Conservation (phyloP, 1,140 invertebrate genomes). For the Penaeus indicus region DNA sequence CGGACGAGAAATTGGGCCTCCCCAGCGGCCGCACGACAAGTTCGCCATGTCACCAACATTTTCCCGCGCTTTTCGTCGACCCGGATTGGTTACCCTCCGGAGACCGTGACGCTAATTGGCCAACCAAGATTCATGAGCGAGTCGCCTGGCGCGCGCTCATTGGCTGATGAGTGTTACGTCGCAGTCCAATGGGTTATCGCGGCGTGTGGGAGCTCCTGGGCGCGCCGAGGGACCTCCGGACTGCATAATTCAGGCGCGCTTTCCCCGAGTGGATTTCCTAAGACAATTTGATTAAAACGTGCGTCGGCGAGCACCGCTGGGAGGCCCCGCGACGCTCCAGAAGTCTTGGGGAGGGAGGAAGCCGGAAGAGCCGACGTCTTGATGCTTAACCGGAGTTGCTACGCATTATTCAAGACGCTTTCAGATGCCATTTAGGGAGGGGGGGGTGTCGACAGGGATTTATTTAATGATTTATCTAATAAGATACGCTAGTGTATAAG, state of each 20-base stretch:
- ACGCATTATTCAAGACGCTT: too few species aligned
- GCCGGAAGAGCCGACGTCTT: too few species aligned
- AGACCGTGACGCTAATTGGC: constrained; percentile 57
- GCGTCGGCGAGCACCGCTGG: constrained; percentile 29
- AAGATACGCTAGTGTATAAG: too few species aligned
- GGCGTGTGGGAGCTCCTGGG: constrained; percentile 15
- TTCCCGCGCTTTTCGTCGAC: constrained; percentile 37
- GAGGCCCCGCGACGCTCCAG: background rate
- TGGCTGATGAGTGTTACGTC: constrained; percentile 58
- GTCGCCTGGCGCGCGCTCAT: constrained; percentile 12
- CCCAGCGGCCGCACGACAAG: constrained; percentile 39
- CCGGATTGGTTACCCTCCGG: constrained; percentile 50
- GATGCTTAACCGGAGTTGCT: background rate
- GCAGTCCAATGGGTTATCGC: constrained; percentile 22
- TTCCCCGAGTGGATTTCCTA: constrained; percentile 35
- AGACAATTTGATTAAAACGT: constrained; percentile 61
- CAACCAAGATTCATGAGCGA: constrained; percentile 57
- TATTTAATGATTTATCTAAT: too few species aligned
- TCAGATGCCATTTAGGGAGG: too few species aligned
- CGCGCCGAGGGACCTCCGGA: background rate
- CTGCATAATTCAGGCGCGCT: constrained; percentile 55
- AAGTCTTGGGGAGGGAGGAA: background rate
- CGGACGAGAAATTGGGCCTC: constrained; percentile 59
- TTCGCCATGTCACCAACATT: constrained; percentile 46
- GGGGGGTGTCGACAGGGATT: too few species aligned